Evolutionary conservation across 2,888 invertebrate species (phyloP).

Genomic region (Arrhopalites spinosus): DNA sequence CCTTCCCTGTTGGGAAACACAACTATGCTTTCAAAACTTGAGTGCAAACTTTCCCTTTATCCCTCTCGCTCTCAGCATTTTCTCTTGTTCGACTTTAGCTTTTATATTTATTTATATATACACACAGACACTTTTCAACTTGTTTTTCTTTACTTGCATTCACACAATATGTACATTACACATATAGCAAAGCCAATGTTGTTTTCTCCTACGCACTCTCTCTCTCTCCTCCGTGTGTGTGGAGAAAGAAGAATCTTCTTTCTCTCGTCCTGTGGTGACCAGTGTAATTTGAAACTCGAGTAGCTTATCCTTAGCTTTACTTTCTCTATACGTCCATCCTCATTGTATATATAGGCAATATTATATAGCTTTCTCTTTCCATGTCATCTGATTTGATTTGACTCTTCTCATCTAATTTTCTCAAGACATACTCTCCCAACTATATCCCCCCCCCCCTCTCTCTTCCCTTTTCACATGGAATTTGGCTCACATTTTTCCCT

Average conservation of each 20-base stretch:
- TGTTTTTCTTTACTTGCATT: not conserved
- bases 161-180: not conserved
- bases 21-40: slow-evolving; percentile 47
- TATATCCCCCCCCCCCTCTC: too few relatives aligned
- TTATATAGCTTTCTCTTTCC: not conserved
- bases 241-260: too few relatives aligned
- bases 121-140: not conserved
- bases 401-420: slow-evolving; percentile 5
- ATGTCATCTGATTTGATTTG: not conserved
- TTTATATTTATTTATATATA: not conserved
- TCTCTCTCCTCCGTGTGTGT: too few relatives aligned
- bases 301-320: not conserved
- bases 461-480: too few relatives aligned
- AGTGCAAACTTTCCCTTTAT: slow-evolving; percentile 37
- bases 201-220: too few relatives aligned
- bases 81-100: slow-evolving; percentile 17
- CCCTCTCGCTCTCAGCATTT: slow-evolving; percentile 19
- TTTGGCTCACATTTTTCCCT: too few relatives aligned
- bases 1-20: slow-evolving; percentile 36
- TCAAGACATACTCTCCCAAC: not conserved
- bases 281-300: not conserved
- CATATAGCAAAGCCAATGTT: too few relatives aligned
- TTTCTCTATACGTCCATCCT: too few relatives aligned
- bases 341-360: not conserved
- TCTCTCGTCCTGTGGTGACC: too few relatives aligned